phyloP scores from a whole-genome alignment of 2,888 invertebrate genomes.

The Zootermopsis nevadensis region DNA sequence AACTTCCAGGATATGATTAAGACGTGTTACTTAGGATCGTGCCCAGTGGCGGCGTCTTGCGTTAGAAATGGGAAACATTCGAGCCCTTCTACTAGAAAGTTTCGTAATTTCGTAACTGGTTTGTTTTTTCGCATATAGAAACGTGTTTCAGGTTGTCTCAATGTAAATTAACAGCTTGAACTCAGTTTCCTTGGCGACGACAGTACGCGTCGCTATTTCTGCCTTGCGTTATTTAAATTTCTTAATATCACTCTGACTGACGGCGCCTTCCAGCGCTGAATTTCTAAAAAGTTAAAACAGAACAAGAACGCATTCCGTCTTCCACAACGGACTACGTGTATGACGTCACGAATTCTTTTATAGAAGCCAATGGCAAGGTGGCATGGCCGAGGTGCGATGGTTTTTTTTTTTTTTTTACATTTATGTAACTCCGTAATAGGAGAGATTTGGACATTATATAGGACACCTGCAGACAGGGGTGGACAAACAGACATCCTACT shows the following conservation, averaged over 20 bases:
- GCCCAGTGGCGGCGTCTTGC: no score
- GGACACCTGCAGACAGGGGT: not conserved
- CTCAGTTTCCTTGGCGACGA: no score
- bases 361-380: slow-evolving; percentile 2
- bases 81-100: no score
- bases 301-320: not conserved
- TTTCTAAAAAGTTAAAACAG: not conserved
- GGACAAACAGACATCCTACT: not conserved
- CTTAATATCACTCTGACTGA: not conserved
- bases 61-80: no score
- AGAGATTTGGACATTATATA: not conserved
- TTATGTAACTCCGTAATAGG: not conserved
- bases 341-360: not conserved
- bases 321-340: slow-evolving; percentile 3
- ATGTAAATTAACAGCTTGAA: no score
- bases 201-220: no score
- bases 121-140: no score
- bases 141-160: no score
- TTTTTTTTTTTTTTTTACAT: not conserved
- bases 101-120: no score
- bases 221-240: no score
- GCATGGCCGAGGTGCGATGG: not conserved
- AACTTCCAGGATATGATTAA: no score
- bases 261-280: not conserved
- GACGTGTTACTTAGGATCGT: no score